These are phyloP conservation scores for Habrosyne pyritoides DNA, from an alignment of 2,888 invertebrate genomes.

Conservation along the genomic window DNA sequence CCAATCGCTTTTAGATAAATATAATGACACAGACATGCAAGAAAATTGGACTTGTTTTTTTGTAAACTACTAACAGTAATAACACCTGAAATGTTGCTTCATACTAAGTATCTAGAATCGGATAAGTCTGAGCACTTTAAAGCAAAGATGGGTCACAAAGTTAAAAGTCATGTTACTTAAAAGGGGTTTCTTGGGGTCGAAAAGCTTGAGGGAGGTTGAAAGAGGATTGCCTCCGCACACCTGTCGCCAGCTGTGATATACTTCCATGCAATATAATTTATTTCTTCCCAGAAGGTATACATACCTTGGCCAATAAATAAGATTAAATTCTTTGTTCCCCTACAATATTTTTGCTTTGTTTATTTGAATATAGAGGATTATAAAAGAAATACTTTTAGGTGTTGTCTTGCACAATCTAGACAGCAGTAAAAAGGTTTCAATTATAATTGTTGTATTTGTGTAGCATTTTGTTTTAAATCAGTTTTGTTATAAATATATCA, in stretches of 20 bases:
- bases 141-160: slow-evolving; percentile 81
- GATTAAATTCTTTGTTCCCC: not conserved
- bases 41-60: not conserved
- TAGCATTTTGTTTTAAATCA: too few species aligned
- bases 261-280: slow-evolving; percentile 52
- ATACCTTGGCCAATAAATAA: slow-evolving; percentile 7
- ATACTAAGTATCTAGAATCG: slow-evolving; percentile 56
- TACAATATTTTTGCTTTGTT: not conserved
- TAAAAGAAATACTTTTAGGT: too few species aligned
- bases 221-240: slow-evolving; percentile 75
- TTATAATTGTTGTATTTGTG: too few species aligned
- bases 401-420: too few species aligned
- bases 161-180: slow-evolving; percentile 83
- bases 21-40: not conserved
- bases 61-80: too few species aligned
- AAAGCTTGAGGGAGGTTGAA: slow-evolving; percentile 67
- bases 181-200: slow-evolving; percentile 76
- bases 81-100: slow-evolving; percentile 39
- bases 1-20: too few species aligned
- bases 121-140: slow-evolving; percentile 73
- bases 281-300: slow-evolving; percentile 30
- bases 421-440: too few species aligned
- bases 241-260: slow-evolving; percentile 64
- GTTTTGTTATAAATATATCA: too few species aligned
- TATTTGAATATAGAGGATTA: too few species aligned